Percentiles rank a stretch among this genome's conserved stretches.
Conservation (phyloP, 1,140 invertebrate genomes). For the Holotrichia oblita region DNA sequence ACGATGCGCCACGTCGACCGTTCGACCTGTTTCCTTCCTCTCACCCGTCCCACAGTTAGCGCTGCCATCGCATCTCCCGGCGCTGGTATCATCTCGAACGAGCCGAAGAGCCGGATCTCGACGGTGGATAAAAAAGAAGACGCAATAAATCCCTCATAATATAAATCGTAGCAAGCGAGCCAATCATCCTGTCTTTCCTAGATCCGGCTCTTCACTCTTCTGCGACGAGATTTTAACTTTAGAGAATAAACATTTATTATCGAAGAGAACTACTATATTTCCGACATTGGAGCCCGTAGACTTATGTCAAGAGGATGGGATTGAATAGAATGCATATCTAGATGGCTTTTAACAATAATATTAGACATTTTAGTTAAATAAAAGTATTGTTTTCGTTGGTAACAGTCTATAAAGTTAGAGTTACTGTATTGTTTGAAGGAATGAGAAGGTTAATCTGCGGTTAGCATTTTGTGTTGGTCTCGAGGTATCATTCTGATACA, state of each 20-base stretch:
- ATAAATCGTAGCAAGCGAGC: conserved; percentile 52
- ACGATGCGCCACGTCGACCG: background rate
- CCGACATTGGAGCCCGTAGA: background rate
- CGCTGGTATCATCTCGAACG: conserved; percentile 1
- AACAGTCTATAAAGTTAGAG: too few species aligned
- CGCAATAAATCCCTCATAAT: conserved; percentile 53
- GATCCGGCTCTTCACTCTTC: conserved; percentile 40
- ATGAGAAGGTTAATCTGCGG: too few species aligned
- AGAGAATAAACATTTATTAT: conserved; percentile 46
- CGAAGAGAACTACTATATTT: background rate
- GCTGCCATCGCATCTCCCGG: background rate
- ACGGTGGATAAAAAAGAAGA: conserved; percentile 47
- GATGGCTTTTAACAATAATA: too few species aligned
- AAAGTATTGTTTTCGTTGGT: too few species aligned
- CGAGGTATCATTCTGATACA: too few species aligned
- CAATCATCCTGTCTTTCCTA: conserved; percentile 52
- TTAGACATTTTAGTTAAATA: too few species aligned
- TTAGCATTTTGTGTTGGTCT: too few species aligned
- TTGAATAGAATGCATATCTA: too few species aligned
- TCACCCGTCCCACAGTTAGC: background rate
- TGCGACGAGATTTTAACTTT: conserved; percentile 38
- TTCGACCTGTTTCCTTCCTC: background rate
- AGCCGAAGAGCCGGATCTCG: conserved; percentile 14
- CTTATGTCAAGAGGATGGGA: background rate
- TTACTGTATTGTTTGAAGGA: too few species aligned